phyloP scores from a whole-genome alignment of 2,113 vertebrate species.

The Xiphorhynchus elegans region DNA sequence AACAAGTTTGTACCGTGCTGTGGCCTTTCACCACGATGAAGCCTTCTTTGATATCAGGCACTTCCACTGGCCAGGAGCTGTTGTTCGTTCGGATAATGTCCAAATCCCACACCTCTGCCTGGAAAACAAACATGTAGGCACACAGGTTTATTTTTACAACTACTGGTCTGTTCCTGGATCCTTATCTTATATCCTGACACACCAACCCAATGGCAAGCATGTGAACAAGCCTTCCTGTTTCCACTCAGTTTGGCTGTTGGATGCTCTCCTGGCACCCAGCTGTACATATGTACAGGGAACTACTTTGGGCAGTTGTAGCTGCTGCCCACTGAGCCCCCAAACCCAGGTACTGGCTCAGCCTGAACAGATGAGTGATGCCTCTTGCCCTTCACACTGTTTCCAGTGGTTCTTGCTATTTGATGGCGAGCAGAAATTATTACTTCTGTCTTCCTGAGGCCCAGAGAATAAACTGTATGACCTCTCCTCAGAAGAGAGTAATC shows the following conservation, averaged over 20 bases:
- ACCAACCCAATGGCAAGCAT: background rate
- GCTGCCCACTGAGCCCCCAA: background rate
- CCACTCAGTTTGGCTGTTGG: background rate
- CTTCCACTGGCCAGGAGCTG: constrained; percentile 88
- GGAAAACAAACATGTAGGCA: background rate
- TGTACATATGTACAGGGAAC: fast-evolving
- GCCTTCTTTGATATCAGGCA: constrained; percentile 88
- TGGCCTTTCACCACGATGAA: constrained; percentile 94
- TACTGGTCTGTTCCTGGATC: background rate
- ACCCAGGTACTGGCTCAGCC: background rate
- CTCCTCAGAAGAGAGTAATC: background rate
- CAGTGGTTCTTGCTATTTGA: background rate
- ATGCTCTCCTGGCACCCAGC: background rate
- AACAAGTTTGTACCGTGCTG: constrained; percentile 78
- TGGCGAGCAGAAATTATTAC: background rate
- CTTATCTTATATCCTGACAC: background rate
- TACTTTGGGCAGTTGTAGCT: background rate
- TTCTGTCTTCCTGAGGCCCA: background rate
- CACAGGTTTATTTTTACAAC: background rate
- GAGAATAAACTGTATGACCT: background rate
- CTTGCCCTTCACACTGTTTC: background rate
- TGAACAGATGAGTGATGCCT: background rate
- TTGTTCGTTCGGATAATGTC: constrained; percentile 87
- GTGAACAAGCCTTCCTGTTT: background rate
- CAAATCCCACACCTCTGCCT: constrained; percentile 98